Evolutionary conservation across 30 jellyfish, hydroid and myxozoan species (phyloP), one percentile per base, ranked within the genome.

Genomic region (Hydractinia echinata): DNA sequence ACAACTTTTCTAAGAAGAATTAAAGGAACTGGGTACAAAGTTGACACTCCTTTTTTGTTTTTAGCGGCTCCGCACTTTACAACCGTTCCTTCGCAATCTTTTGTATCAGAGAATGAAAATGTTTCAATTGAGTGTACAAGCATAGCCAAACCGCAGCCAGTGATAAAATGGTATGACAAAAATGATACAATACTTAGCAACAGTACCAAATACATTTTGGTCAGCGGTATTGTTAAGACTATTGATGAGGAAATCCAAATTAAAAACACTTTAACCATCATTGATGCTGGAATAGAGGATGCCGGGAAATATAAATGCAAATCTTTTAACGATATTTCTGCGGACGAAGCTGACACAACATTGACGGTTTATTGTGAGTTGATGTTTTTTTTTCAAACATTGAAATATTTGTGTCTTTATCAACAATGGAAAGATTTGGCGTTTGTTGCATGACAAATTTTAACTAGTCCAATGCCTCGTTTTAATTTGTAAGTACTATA

Each of bases 1-100:
- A 30, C 44, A 30, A 30, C 44, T 30, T 30, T 30, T 30, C 44
- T 30, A 30, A 30, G 2, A 30, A 30, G 44, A 30, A 30, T 30
- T 30, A 30, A 30, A 30, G 44, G 44, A 30, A 30, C 44, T 30
- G 44, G 44, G 44, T 30, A 30, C 44, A 30, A 30, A 30, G 44
- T 30, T 30, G 44, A 30, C 44, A 30, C 44, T 58, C 69, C 18
- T 58, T 13, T 58, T 58, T 13, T 58, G 10, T 56, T 56, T 67
- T 67, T 68, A 72, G 81, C 64, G 64, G 50, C 10, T 9, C 81
- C 81, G 64, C 81, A 72, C 18, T 39, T 30, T n/a, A 72, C 81
- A 72, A 39, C n/a, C 18, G 13, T 72, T 10, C 64, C 68, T 8
- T 7, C 15, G n/a, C 64, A 72, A 72, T 72, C 81, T 7, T 5